phyloP scores from a whole-genome alignment of 2,113 vertebrate genomes.

The Podilymbus podiceps region DNA sequence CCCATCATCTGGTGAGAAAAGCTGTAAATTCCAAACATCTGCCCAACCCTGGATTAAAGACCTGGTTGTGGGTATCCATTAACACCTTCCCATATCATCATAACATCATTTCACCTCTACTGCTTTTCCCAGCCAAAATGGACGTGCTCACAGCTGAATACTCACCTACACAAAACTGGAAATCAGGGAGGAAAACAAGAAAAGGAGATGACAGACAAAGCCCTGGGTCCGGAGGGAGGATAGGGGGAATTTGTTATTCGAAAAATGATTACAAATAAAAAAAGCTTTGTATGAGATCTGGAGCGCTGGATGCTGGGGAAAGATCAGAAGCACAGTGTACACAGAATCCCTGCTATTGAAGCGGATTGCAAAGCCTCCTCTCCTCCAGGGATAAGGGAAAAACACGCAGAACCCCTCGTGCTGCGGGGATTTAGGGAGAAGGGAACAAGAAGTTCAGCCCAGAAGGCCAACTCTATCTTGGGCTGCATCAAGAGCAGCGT shows the following conservation, averaged over 20 bases:
- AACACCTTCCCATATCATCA: neutral
- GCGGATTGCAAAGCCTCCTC: neutral
- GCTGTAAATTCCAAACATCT: neutral
- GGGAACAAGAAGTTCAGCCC: neutral
- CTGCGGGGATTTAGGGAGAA: neutral
- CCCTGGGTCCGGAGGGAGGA: neutral
- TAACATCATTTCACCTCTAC: neutral
- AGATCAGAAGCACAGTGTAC: rapidly evolving
- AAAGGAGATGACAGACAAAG: neutral
- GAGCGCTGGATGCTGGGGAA: neutral
- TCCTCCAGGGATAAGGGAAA: neutral
- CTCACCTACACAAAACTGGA: neutral
- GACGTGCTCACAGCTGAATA: neutral
- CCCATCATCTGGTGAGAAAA: neutral
- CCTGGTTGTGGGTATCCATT: neutral
- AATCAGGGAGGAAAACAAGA: neutral
- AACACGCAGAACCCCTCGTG: neutral
- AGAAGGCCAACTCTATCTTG: too few species aligned
- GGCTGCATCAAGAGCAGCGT: too few species aligned
- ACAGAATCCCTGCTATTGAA: too few species aligned
- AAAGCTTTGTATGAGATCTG: neutral
- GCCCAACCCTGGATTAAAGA: neutral
- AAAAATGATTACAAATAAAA: neutral
- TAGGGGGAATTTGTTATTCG: neutral
- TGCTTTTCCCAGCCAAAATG: neutral